A percentile compares a stretch with the other conserved stretches of the same genome.
Conservation (phyloP, 2,888 invertebrate species). For the Hypsopygia costalis region DNA sequence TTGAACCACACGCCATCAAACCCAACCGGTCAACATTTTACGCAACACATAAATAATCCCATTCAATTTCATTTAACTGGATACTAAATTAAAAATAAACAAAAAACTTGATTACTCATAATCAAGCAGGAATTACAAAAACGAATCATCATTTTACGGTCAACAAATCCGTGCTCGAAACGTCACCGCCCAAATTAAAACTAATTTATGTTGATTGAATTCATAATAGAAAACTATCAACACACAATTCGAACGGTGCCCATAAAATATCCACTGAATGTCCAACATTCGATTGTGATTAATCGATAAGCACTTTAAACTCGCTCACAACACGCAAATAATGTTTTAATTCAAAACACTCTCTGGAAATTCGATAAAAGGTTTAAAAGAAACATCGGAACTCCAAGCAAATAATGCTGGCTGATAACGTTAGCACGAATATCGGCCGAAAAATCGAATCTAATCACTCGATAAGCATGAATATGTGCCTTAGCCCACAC, state of each 20-base stretch:
- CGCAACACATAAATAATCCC: slow-evolving; percentile 21
- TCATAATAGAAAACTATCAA: slow-evolving; percentile 75
- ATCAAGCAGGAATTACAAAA: slow-evolving; percentile 50
- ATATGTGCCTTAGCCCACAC: slow-evolving; percentile 22
- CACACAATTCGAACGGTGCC: slow-evolving; percentile 41
- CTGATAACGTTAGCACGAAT: slow-evolving; percentile 61
- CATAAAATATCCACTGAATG: slow-evolving; percentile 24
- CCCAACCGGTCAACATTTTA: slow-evolving; percentile 1
- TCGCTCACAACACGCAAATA: slow-evolving; percentile 60
- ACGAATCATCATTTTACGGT: slow-evolving; percentile 45
- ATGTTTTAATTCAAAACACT: slow-evolving; percentile 70
- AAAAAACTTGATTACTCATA: slow-evolving; percentile 44
- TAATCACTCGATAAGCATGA: slow-evolving; percentile 18
- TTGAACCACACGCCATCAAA: not conserved
- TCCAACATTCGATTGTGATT: slow-evolving; percentile 37
- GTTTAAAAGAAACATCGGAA: slow-evolving; percentile 63
- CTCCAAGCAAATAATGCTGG: slow-evolving; percentile 60
- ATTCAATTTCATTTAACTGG: slow-evolving; percentile 30
- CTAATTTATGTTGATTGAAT: slow-evolving; percentile 78
- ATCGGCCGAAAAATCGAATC: slow-evolving; percentile 34
- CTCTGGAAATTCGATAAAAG: slow-evolving; percentile 59
- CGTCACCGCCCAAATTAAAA: slow-evolving; percentile 66
- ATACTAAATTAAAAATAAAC: slow-evolving; percentile 49
- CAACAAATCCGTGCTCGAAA: slow-evolving; percentile 43
- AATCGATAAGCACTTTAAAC: slow-evolving; percentile 61